phyloP scores from a whole-genome alignment of 2,113 vertebrate species.

The Isurus oxyrinchus region DNA sequence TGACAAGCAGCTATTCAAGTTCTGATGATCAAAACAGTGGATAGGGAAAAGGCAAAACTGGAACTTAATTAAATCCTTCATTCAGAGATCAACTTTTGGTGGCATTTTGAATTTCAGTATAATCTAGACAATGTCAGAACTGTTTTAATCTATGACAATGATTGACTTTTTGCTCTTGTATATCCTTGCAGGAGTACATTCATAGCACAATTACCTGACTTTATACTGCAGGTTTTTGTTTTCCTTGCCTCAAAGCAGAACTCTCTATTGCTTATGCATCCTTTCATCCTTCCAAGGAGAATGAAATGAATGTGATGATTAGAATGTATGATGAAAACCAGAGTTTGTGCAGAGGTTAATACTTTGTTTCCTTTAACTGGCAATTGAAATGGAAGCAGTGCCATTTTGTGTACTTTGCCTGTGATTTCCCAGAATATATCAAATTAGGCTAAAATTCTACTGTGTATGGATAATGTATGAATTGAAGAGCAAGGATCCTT shows the following conservation, averaged over 20 bases:
- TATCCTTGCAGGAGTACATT: too few species aligned
- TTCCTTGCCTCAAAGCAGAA: background rate
- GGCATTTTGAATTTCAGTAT: too few species aligned
- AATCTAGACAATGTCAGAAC: too few species aligned
- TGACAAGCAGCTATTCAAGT: background rate
- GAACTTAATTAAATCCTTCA: background rate
- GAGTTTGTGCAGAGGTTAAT: background rate
- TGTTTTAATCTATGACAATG: too few species aligned
- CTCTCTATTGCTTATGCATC: background rate
- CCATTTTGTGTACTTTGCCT: background rate
- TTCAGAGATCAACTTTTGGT: background rate
- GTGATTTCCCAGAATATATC: background rate
- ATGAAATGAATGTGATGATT: background rate
- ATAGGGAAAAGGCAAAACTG: background rate
- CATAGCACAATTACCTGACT: background rate
- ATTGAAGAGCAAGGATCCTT: background rate
- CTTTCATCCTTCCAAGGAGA: background rate
- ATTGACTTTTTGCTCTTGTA: too few species aligned
- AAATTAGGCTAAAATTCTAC: background rate
- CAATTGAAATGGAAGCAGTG: constrained; percentile 1
- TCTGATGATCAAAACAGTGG: background rate
- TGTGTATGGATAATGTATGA: background rate
- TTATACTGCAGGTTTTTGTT: background rate
- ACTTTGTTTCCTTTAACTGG: background rate
- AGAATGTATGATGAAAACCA: background rate